Evolutionary conservation across 1,140 invertebrate genomes (phyloP).

Genomic region (Neuroterus valhalla): DNA sequence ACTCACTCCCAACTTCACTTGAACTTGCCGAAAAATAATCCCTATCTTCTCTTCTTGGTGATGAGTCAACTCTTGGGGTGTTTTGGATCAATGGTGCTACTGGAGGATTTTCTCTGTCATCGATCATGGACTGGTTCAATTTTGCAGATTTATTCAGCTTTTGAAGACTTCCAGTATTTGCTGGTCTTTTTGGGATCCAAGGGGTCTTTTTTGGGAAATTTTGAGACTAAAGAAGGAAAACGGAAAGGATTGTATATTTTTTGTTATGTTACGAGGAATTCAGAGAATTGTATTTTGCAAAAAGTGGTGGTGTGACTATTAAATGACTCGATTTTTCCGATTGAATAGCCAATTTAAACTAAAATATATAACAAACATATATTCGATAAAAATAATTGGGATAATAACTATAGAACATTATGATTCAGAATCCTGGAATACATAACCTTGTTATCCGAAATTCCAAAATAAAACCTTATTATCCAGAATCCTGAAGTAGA

Average conservation of each 20-base stretch:
- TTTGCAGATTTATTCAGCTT: neutral
- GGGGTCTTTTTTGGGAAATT: neutral
- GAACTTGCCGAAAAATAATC: constrained; percentile 51
- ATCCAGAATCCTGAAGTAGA: no score
- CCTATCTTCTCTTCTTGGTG: constrained; percentile 37
- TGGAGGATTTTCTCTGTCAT: neutral
- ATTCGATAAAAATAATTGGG: no score
- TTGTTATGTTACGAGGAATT: neutral
- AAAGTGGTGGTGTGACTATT: neutral
- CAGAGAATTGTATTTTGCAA: neutral
- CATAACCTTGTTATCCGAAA: no score
- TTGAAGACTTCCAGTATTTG: neutral
- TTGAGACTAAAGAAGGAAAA: neutral
- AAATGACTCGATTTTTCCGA: neutral
- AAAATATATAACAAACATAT: no score
- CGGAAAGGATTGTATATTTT: neutral
- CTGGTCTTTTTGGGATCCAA: neutral
- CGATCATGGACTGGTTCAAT: neutral
- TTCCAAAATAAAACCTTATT: no score
- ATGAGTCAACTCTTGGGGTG: neutral
- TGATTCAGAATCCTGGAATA: no score
- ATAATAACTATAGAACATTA: no score
- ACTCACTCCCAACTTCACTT: constrained; percentile 54
- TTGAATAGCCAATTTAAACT: no score
- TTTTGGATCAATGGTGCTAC: no score